phyloP scores from a whole-genome alignment of 2,797 vertebrate genomes.

The Pagetopsis macropterus region DNA sequence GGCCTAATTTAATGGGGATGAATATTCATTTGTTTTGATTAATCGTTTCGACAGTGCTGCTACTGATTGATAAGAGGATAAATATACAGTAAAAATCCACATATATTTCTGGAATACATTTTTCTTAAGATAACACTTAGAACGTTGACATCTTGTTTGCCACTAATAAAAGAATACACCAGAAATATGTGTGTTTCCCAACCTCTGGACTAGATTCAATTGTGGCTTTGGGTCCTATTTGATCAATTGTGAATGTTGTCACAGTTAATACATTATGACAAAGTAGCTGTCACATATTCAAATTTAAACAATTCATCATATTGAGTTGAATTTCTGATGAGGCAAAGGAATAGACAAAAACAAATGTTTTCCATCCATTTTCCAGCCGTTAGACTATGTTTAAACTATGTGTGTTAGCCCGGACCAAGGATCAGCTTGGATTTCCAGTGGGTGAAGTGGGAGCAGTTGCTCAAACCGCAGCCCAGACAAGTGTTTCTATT shows the following conservation, averaged over 20 bases:
- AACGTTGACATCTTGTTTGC: constrained; percentile 34
- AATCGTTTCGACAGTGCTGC: constrained; percentile 66
- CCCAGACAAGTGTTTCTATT: constrained; percentile 61
- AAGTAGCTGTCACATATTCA: constrained; percentile 2
- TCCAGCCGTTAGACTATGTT: constrained; percentile 25
- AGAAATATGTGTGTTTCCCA: constrained; percentile 4
- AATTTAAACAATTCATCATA: constrained; percentile 4
- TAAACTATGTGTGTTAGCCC: constrained; percentile 7
- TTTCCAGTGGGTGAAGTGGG: constrained; percentile 71
- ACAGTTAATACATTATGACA: constrained; percentile 17
- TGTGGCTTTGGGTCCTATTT: constrained; percentile 12
- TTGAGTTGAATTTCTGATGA: constrained; percentile 16
- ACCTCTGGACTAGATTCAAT: constrained; percentile 31
- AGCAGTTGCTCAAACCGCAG: constrained; percentile 63
- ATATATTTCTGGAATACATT: constrained; percentile 42
- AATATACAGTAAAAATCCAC: constrained; percentile 43
- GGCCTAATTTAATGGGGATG: constrained; percentile 74
- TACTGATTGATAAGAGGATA: constrained; percentile 71
- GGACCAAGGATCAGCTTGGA: constrained; percentile 35
- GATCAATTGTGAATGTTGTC: background rate
- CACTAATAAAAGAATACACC: constrained; percentile 29
- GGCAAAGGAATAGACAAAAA: constrained; percentile 20
- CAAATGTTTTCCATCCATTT: constrained; percentile 20
- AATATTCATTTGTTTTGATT: constrained; percentile 77
- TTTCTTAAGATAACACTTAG: constrained; percentile 45